Evolutionary conservation across 1,140 invertebrate species (phyloP).

Genomic region (Temnothorax curvispinosus): DNA sequence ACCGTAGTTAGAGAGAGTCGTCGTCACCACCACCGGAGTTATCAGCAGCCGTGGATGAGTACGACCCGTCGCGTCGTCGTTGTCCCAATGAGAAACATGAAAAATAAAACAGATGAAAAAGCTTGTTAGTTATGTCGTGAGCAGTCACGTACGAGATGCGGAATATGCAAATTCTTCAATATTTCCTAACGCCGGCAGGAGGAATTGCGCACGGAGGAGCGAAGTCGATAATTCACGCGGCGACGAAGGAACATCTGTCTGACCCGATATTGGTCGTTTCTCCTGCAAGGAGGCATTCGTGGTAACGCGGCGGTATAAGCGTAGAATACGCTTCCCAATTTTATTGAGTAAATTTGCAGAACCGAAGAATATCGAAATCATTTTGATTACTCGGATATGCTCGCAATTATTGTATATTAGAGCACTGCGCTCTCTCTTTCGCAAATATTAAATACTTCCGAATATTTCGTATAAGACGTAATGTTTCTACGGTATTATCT

Average conservation of each 20-base stretch:
- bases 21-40: slow-evolving; percentile 22
- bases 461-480: background rate
- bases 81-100: slow-evolving; percentile 54
- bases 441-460: background rate
- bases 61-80: background rate
- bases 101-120: slow-evolving; percentile 57
- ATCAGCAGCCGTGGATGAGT: background rate
- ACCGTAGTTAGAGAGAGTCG: slow-evolving; percentile 32
- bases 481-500: slow-evolving; percentile 18
- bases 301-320: slow-evolving; percentile 22
- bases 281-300: slow-evolving; percentile 12
- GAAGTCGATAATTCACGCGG: slow-evolving; percentile 67
- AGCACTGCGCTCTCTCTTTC: background rate
- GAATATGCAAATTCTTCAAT: slow-evolving; percentile 40
- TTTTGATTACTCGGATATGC: slow-evolving; percentile 19
- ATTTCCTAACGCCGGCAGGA: slow-evolving; percentile 15
- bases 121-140: slow-evolving; percentile 50
- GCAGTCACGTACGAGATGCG: slow-evolving; percentile 3
- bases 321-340: slow-evolving; percentile 36
- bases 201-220: slow-evolving; percentile 17
- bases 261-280: slow-evolving; percentile 41
- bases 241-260: slow-evolving; percentile 67
- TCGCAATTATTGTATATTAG: slow-evolving; percentile 18
- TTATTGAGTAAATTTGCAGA: slow-evolving; percentile 49
- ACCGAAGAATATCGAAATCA: slow-evolving; percentile 38